Base-by-base conservation (phyloP, 2,113 vertebrate species). In the Plectropomus leopardus region DNA sequence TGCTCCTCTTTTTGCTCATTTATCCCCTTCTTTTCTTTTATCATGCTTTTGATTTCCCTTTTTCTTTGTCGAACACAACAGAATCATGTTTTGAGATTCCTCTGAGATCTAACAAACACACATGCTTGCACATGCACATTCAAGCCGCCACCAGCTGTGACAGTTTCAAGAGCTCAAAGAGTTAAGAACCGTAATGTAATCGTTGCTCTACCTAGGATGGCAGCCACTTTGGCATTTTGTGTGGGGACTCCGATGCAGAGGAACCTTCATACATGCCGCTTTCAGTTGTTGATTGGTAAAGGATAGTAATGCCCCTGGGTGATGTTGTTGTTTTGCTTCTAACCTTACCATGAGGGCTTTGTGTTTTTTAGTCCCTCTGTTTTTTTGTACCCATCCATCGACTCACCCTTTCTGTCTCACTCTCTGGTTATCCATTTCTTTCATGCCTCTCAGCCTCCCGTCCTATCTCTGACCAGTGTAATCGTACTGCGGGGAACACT, bases 401-500 rank as follows among this genome's bases (percentile, higher is more conserved):
- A 24, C 14, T 53, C 4, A 8, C 9, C n/a, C 16, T 44, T 21
- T 3, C 15, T 24, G 28, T 65, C 45, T 53, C 10, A 19, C 6
- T 63, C 8, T 77, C 9, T 30, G 26, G 40, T 72, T 51, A 67
- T 70, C 53, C 60, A n/a, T 86, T 84, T 77, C 45, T 71, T 34
- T 74, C 55, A 28, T 36, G 21, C 24, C 24, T 63, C 34, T 80
- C 72, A 53, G 50, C 77, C 71, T 69, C 26, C 34, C 0, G 9
- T 54, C 28, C 61, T 5, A n/a, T 86, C 76, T 78, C 72, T 34
- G 72, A 17, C 51, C 0, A 2, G 36, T 60, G 55, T 82, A 79
- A 77, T 80, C 21, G 40, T 47, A 67, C 64, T 60, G 75, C 17
- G 5, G 72, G 71, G 72, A 51, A 71, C 44, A 2, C 28, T 77